Conservation (phyloP, 2,113 vertebrate species). For the Podocnemis expansa region DNA sequence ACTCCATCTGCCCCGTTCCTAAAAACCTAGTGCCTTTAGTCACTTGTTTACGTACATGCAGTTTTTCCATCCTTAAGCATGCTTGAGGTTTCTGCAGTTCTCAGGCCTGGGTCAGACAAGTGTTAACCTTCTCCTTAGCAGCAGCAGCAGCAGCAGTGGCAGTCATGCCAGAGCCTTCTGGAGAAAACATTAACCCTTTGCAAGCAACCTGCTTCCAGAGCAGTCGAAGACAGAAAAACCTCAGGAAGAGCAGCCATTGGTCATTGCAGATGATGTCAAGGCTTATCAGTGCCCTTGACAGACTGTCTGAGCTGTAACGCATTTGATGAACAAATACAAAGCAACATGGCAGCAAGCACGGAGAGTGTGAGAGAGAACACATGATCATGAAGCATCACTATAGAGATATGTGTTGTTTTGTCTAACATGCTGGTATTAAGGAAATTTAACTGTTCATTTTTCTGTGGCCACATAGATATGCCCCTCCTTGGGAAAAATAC, state of each 20-base stretch:
- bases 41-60: background rate
- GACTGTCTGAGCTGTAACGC: background rate
- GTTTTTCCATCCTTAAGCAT: background rate
- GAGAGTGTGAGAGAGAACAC: background rate
- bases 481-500: background rate
- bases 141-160: background rate
- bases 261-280: background rate
- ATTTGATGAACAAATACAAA: background rate
- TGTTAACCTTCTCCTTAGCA: constrained; percentile 40
- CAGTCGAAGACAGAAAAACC: background rate
- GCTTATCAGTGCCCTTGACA: background rate
- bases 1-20: fast-evolving
- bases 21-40: background rate
- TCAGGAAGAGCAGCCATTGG: background rate
- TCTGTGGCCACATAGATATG: background rate
- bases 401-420: fast-evolving
- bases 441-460: background rate
- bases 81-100: constrained; percentile 17
- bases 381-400: background rate
- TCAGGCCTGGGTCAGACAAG: background rate
- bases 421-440: fast-evolving
- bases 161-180: constrained; percentile 48
- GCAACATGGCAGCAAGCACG: background rate
- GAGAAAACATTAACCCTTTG: constrained; percentile 36
- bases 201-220: background rate